phyloP scores from a whole-genome alignment of 2,113 vertebrate species.

The Syrrhaptes paradoxus region DNA sequence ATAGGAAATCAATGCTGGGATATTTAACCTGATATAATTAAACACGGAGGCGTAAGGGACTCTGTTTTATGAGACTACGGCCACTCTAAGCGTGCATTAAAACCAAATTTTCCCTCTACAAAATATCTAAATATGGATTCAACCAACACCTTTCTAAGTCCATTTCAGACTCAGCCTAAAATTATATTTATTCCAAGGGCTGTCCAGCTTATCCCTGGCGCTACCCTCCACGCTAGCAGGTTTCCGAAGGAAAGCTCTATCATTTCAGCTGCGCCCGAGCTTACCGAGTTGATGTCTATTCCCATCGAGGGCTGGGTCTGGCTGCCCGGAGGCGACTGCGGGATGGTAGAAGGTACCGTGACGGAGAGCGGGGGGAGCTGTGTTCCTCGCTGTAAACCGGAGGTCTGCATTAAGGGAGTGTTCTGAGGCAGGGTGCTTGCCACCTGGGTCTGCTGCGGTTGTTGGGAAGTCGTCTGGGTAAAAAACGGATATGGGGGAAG shows the following conservation, averaged over 20 bases:
- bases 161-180: background rate
- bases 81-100: background rate
- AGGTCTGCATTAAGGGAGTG: slow-evolving; percentile 73
- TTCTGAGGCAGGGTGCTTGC: slow-evolving; percentile 83
- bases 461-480: slow-evolving; percentile 84
- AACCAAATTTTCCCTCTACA: background rate
- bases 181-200: fast-evolving
- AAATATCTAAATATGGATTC: background rate
- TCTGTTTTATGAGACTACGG: fast-evolving
- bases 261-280: background rate
- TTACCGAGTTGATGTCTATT: slow-evolving; percentile 91
- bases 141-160: background rate
- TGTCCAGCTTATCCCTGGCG: fast-evolving
- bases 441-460: slow-evolving; percentile 82
- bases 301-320: slow-evolving; percentile 85
- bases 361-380: slow-evolving; percentile 85
- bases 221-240: fast-evolving
- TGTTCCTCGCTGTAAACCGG: slow-evolving; percentile 83
- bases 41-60: fast-evolving
- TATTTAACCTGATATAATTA: background rate
- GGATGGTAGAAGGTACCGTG: slow-evolving; percentile 80
- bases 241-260: fast-evolving
- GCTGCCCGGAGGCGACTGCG: slow-evolving; percentile 86
- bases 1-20: fast-evolving
- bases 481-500: slow-evolving; percentile 92